phyloP scores from a whole-genome alignment of 1,140 invertebrate species.

The Danaus melanippus region DNA sequence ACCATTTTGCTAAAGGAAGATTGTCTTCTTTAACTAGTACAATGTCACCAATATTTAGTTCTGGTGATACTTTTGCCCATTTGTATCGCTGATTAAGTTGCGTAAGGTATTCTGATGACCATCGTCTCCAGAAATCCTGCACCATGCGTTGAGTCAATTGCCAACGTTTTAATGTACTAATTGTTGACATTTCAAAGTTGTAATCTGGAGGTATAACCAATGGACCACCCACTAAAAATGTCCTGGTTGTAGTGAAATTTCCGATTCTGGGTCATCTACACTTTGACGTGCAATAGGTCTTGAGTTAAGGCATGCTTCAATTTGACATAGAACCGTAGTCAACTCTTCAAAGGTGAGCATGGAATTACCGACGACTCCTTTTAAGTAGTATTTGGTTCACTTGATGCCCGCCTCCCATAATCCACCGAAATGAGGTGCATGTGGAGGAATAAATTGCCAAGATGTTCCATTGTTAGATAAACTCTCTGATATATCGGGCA shows the following conservation, averaged over 20 bases:
- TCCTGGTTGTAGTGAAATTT: too few relatives aligned
- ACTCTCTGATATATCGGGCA: neutral
- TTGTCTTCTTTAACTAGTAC: conserved; percentile 19
- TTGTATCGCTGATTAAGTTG: conserved; percentile 12
- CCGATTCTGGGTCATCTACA: too few relatives aligned
- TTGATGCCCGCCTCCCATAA: neutral
- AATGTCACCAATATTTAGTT: conserved; percentile 16
- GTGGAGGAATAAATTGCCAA: conserved; percentile 6
- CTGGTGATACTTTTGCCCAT: conserved; percentile 3
- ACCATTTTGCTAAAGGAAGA: conserved; percentile 13
- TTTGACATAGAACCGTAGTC: neutral
- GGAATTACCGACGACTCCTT: neutral
- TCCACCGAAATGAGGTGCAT: too few relatives aligned
- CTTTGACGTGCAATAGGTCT: neutral
- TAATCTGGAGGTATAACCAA: too few relatives aligned
- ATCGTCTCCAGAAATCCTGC: conserved; percentile 36
- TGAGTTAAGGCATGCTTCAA: neutral
- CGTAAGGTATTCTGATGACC: conserved; percentile 33
- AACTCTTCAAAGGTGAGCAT: neutral
- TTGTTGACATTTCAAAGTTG: too few relatives aligned
- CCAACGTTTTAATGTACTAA: conserved; percentile 10
- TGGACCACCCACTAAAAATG: too few relatives aligned
- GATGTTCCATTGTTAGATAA: conserved; percentile 8
- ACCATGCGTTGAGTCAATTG: conserved; percentile 18
- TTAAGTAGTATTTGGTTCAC: neutral